A percentile compares a stretch with the other conserved stretches of the same genome.
Evolutionary conservation across 1,140 invertebrate species (phyloP).

Genomic region (Hypsibius dujardini): DNA sequence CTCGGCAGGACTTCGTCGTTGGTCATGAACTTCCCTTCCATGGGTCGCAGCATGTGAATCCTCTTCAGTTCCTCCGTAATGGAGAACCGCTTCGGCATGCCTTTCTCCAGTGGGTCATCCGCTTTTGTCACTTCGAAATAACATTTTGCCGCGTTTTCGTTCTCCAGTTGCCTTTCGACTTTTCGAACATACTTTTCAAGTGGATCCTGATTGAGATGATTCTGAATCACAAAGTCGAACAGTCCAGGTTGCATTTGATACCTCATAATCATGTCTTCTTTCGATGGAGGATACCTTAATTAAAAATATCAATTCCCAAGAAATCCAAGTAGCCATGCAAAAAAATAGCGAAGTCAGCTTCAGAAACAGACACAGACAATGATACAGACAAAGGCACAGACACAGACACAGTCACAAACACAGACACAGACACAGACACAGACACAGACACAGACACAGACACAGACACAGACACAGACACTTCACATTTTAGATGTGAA

Average conservation of each 20-base stretch:
- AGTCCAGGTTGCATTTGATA: not conserved
- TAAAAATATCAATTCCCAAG: no score
- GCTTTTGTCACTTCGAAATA: not conserved
- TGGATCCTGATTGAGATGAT: not conserved
- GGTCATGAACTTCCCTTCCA: no score
- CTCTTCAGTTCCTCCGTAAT: constrained; percentile 2
- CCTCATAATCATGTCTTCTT: not conserved
- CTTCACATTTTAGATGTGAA: no score
- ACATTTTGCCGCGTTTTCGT: not conserved
- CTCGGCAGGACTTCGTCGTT: no score
- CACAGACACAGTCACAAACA: no score
- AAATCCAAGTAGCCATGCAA: no score
- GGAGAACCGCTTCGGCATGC: not conserved
- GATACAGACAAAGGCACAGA: no score
- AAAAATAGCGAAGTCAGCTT: no score
- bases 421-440: no score
- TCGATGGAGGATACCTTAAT: not conserved
- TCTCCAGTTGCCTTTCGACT: not conserved
- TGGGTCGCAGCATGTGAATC: not conserved
- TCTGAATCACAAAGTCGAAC: not conserved
- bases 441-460: no score
- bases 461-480: no score
- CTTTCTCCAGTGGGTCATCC: not conserved
- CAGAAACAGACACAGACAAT: no score
- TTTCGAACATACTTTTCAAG: not conserved